Evolutionary conservation across 2,888 invertebrate species (phyloP), one percentile per base, ranked within the genome.

Genomic region (Deilephila elpenor): DNA sequence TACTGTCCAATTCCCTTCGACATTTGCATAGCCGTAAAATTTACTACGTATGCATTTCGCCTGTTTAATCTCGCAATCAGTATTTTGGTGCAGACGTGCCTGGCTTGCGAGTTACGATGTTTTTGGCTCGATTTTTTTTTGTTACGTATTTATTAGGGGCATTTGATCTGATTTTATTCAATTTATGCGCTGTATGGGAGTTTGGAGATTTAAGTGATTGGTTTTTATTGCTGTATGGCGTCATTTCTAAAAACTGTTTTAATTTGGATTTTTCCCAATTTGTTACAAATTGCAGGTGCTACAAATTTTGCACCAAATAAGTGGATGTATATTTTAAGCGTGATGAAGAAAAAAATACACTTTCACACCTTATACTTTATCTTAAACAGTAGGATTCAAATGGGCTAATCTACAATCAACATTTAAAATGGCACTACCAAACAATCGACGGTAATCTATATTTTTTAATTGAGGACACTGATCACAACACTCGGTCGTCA

Each of bases 11-110:
- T 89, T 86, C 86, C 82, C 82, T 84, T 82, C 86, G 84, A 83
- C 86, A 94, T 94, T 94, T 94, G 93, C 94, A 94, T 94, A 93
- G 87, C 87, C 92, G 89, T 94, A 94, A 94, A 94, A 85, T 91
- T 93, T 91, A 93, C 91, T 87, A 88, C 91, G 89, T 88, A 92
- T 91, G 92, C 92, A 91, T 93, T 92, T 91, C 88, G 88, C 85
- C 86, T 86, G 87, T 85, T 67, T 92, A 92, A 93, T 91, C 91
- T 74, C 77, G 76, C 83, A 67, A 67, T 67, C 67, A 67, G 67
- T 67, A 78, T 85, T 88, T 87, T 86, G 86, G 86, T 85, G 82
- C 85, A 87, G 84, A 6, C 0, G 67, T 67, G 67, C 67, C 51
- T 5, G 25, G 67, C 25, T 67, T 67, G 44, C 64, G 64, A 73